Evolutionary conservation across 2,113 vertebrate genomes (phyloP).

Genomic region (Stigmatopora nigra): DNA sequence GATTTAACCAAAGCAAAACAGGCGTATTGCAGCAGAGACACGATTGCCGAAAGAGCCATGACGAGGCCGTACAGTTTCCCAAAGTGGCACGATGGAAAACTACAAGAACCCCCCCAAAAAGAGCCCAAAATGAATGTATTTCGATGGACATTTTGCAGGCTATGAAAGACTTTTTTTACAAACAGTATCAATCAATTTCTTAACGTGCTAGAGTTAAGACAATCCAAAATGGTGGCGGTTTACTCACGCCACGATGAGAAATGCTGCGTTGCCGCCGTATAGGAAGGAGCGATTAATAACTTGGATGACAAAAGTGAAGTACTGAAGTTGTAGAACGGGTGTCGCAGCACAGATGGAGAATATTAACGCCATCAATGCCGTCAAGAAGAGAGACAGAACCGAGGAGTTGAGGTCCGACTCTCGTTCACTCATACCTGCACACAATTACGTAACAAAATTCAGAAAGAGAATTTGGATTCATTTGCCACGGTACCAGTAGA

Average conservation of each 20-base stretch:
- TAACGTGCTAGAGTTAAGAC: no score
- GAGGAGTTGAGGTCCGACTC: slow-evolving; percentile 69
- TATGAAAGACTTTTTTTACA: no score
- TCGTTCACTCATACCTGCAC: slow-evolving; percentile 48
- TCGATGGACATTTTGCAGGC: not conserved
- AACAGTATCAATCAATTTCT: no score
- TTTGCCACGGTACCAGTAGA: not conserved
- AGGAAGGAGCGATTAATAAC: slow-evolving; percentile 90
- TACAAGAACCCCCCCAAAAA: slow-evolving; percentile 41
- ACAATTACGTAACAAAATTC: not conserved
- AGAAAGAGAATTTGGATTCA: not conserved
- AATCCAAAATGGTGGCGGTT: not conserved
- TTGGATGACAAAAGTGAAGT: slow-evolving; percentile 81
- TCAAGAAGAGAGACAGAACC: slow-evolving; percentile 77
- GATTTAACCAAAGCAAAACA: slow-evolving; percentile 75
- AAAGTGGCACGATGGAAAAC: slow-evolving; percentile 81
- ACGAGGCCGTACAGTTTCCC: slow-evolving; percentile 83
- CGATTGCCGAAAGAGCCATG: slow-evolving; percentile 78
- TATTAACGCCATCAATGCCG: slow-evolving; percentile 72
- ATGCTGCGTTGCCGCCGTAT: slow-evolving; percentile 82
- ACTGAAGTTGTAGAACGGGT: slow-evolving; percentile 74
- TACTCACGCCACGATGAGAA: slow-evolving; percentile 85
- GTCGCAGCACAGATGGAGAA: slow-evolving; percentile 78
- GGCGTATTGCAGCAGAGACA: slow-evolving; percentile 82
- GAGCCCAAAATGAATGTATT: not conserved